Percentiles rank a stretch among this genome's conserved stretches.
These are phyloP conservation scores for Lithophane ornitopus DNA, from an alignment of 2,888 invertebrate species.

Conservation along the genomic window DNA sequence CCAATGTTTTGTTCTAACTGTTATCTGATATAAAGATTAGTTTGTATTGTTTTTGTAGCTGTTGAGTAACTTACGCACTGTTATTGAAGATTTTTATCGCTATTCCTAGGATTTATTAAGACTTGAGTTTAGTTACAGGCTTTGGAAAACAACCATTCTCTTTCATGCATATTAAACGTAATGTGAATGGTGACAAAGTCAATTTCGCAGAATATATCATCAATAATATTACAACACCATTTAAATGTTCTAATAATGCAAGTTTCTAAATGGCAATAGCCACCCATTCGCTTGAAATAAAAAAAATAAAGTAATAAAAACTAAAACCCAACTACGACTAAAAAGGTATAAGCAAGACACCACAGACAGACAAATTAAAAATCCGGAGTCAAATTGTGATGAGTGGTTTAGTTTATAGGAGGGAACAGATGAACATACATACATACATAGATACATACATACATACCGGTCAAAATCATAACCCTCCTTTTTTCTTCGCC, in stretches of 20 bases:
- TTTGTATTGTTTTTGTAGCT: conserved; percentile 48
- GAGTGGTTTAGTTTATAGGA: no score
- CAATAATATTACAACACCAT: neutral
- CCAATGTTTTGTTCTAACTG: conserved; percentile 44
- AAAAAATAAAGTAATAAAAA: no score
- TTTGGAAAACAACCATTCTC: conserved; percentile 25
- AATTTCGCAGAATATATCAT: neutral
- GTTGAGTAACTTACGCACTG: conserved; percentile 59
- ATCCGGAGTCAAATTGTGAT: no score
- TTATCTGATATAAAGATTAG: conserved; percentile 53
- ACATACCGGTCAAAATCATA: no score
- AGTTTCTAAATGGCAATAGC: neutral
- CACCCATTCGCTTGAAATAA: no score
- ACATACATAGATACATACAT: no score
- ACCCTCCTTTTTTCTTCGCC: no score
- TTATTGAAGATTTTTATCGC: conserved; percentile 52
- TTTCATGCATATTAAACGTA: neutral
- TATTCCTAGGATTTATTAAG: conserved; percentile 25
- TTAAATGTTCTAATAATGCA: neutral
- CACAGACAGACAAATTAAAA: no score
- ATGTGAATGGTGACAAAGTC: conserved; percentile 16
- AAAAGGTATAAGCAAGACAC: no score
- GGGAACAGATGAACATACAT: no score
- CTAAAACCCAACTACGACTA: no score
- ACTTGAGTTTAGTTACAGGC: neutral